phyloP scores from a whole-genome alignment of 2,888 invertebrate species.

The Apotomis turbidana region DNA sequence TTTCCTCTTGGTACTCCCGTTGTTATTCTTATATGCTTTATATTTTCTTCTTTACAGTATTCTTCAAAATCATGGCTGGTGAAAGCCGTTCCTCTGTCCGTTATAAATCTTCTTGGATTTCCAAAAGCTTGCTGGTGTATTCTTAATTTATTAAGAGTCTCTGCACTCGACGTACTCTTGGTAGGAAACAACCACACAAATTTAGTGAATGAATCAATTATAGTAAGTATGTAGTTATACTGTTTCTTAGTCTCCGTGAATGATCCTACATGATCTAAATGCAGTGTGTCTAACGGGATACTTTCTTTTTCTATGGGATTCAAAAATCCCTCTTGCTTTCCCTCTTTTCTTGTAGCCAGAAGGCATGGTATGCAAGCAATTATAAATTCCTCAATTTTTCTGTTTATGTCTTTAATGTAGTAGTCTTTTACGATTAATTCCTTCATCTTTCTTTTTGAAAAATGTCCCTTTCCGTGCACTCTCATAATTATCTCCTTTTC shows the following conservation, averaged over 20 bases:
- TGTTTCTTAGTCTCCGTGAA: conserved; percentile 52
- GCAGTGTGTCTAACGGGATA: conserved; percentile 53
- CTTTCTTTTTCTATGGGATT: conserved; percentile 50
- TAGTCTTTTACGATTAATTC: conserved; percentile 51
- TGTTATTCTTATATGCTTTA: conserved; percentile 53
- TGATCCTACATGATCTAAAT: conserved; percentile 60
- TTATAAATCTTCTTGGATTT: conserved; percentile 55
- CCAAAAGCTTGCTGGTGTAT: conserved; percentile 55
- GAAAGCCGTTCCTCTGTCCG: conserved; percentile 60
- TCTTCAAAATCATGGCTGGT: conserved; percentile 54
- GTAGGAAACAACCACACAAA: conserved; percentile 60
- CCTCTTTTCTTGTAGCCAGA: conserved; percentile 46
- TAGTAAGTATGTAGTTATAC: conserved; percentile 58
- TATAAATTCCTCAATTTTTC: conserved; percentile 43
- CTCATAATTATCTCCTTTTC: too few relatives aligned
- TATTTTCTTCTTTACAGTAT: conserved; percentile 57
- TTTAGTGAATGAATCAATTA: conserved; percentile 59
- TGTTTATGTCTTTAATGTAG: conserved; percentile 47
- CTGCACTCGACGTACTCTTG: conserved; percentile 50
- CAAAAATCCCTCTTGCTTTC: conserved; percentile 49
- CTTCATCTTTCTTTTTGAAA: conserved; percentile 50
- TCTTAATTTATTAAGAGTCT: conserved; percentile 52
- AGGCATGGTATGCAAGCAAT: conserved; percentile 47
- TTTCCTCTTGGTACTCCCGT: conserved; percentile 57
- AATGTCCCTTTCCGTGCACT: conserved; percentile 56